These are phyloP conservation scores for Paradisaea rubra DNA, from an alignment of 2,113 vertebrate species.

Conservation along the genomic window DNA sequence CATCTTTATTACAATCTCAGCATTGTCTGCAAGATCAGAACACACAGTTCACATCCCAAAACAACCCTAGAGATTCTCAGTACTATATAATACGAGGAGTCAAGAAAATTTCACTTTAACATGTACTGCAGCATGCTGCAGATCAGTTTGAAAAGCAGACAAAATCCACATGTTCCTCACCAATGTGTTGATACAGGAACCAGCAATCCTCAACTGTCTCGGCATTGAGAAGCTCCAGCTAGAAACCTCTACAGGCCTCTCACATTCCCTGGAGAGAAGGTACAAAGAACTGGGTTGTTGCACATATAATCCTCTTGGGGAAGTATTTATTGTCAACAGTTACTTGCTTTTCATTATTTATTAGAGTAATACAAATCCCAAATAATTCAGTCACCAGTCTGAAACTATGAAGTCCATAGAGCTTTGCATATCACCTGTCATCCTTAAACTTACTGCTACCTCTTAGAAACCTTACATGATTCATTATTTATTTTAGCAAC, in stretches of 20 bases:
- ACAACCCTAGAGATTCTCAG: background rate
- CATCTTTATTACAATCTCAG: conserved; percentile 18
- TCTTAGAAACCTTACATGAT: background rate
- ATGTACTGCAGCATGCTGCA: background rate
- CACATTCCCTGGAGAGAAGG: background rate
- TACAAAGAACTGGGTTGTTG: background rate
- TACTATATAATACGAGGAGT: background rate
- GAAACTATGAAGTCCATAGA: background rate
- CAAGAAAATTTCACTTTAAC: background rate
- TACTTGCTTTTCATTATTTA: background rate
- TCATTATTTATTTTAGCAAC: background rate
- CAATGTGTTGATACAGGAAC: background rate
- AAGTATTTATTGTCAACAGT: background rate
- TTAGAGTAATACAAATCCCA: background rate
- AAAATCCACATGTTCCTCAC: background rate
- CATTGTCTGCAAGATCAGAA: background rate
- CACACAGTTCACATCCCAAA: background rate
- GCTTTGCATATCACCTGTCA: background rate
- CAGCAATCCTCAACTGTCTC: background rate
- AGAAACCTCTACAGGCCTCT: background rate
- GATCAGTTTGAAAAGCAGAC: background rate
- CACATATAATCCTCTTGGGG: background rate
- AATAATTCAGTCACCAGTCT: background rate
- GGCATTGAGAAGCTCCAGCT: background rate
- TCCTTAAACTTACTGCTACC: background rate